phyloP scores from a whole-genome alignment of 2,888 invertebrate genomes.

The Pecten maximus region DNA sequence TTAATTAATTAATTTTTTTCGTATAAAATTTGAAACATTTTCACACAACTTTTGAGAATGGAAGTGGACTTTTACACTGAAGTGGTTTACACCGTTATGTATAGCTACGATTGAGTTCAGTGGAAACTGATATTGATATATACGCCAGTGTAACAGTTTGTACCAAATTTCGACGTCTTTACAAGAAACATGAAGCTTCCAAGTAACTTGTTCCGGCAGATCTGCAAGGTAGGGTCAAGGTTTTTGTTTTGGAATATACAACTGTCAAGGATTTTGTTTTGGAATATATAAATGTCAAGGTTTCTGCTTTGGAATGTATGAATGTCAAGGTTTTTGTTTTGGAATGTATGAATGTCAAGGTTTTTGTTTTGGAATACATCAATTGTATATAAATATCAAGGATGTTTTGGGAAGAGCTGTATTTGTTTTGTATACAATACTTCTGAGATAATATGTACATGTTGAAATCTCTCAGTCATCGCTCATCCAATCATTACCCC shows the following conservation, averaged over 20 bases:
- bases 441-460: no score
- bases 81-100: neutral
- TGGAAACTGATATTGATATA: neutral
- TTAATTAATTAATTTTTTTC: neutral
- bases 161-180: conserved; percentile 13
- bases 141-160: conserved; percentile 8
- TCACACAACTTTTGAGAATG: conserved; percentile 10
- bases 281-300: no score
- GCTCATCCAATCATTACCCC: no score
- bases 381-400: no score
- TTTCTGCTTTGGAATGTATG: no score
- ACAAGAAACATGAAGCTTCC: conserved; percentile 44
- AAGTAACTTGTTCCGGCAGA: conserved; percentile 41
- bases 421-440: no score
- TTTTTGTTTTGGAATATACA: neutral
- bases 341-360: no score
- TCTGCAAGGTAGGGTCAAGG: conserved; percentile 42
- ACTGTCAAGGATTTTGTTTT: neutral
- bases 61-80: neutral
- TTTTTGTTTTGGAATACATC: no score
- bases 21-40: neutral
- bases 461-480: no score
- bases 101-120: neutral
- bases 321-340: no score
- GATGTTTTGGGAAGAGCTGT: no score